Evolutionary conservation across 2,113 vertebrate species (phyloP).

Genomic region (Nothocercus julius): DNA sequence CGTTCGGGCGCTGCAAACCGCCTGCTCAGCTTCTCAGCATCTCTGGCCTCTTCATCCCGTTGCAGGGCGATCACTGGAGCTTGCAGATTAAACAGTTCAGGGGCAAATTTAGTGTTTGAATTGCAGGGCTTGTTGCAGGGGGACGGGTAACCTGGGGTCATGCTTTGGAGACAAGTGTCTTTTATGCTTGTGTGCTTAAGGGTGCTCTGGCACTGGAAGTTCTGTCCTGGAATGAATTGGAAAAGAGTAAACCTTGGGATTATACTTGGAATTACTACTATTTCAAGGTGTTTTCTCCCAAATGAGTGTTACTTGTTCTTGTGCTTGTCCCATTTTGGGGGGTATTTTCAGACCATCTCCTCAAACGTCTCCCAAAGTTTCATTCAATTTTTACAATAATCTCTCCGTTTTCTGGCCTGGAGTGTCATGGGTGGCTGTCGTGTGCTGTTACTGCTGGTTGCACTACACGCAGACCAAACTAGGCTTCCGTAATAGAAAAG

Average conservation of each 20-base stretch:
- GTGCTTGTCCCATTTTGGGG: neutral
- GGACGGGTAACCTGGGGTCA: neutral
- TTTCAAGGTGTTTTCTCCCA: neutral
- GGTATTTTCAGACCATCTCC: neutral
- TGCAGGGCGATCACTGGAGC: conserved; percentile 1
- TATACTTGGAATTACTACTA: neutral
- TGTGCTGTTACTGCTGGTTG: neutral
- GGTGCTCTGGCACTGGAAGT: neutral
- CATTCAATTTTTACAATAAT: neutral
- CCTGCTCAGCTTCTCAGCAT: neutral
- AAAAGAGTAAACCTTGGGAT: rapidly evolving
- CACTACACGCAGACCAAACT: neutral
- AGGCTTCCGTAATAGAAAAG: neutral
- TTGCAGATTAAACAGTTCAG: conserved; percentile 20
- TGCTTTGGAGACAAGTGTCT: neutral
- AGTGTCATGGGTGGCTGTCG: neutral
- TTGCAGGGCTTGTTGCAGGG: neutral
- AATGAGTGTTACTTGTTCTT: neutral
- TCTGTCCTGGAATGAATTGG: neutral
- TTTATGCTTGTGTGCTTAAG: neutral
- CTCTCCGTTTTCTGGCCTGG: neutral
- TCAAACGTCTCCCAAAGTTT: neutral
- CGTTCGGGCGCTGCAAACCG: neutral
- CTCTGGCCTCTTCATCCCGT: conserved; percentile 9
- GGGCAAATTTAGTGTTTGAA: conserved; percentile 40